Conservation (phyloP, 2,113 vertebrate genomes). For the Peromyscus leucopus region DNA sequence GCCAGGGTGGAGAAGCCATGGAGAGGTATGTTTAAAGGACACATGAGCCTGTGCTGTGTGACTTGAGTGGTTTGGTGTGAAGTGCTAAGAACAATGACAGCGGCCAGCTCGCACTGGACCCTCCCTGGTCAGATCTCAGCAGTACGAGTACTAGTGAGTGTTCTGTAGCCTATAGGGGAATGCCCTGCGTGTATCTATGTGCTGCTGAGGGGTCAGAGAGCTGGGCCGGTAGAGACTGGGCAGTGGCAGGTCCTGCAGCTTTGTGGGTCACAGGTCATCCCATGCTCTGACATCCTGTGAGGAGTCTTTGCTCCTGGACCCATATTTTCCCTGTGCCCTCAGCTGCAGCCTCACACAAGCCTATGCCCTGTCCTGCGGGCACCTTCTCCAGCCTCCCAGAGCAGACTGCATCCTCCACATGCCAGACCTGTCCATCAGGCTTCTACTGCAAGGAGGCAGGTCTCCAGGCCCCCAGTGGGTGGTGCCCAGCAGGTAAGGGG, state of each 20-base stretch:
- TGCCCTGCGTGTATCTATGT: background rate
- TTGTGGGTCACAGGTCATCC: background rate
- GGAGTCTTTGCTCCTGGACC: background rate
- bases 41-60: background rate
- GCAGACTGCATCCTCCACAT: slow-evolving; percentile 84
- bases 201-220: background rate
- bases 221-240: accelerated
- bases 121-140: background rate
- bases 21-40: background rate
- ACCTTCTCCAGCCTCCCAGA: slow-evolving; percentile 90
- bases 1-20: background rate
- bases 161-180: too few species aligned
- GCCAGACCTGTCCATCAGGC: slow-evolving; percentile 90
- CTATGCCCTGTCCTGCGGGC: slow-evolving; percentile 91
- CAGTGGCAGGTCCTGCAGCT: background rate
- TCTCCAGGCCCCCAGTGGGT: slow-evolving; percentile 89
- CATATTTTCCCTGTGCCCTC: background rate
- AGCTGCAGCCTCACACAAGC: slow-evolving; percentile 90
- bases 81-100: background rate
- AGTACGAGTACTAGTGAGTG: background rate
- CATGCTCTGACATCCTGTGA: background rate
- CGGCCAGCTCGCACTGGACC: background rate
- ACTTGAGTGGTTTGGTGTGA: background rate
- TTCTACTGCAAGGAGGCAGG: slow-evolving; percentile 90
- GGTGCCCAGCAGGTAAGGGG: slow-evolving; percentile 90